These are phyloP conservation scores for Stegana nigrithorax DNA, from an alignment of 2,888 invertebrate species.

Conservation along the genomic window DNA sequence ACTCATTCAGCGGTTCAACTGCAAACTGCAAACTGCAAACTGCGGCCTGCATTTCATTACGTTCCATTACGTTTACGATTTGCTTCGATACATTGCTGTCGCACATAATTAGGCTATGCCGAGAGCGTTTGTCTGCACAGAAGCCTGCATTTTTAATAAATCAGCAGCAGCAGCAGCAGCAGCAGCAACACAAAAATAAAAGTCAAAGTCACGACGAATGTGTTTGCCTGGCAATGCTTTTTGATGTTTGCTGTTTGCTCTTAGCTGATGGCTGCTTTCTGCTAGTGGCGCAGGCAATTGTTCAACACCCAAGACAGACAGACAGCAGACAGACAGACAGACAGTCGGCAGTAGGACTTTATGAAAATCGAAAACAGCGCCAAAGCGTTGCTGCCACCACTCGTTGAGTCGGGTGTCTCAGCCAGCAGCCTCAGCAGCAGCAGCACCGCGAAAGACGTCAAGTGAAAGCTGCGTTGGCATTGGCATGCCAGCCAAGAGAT, in stretches of 20 bases:
- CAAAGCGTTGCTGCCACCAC: no score
- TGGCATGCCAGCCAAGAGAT: neutral
- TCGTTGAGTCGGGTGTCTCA: neutral
- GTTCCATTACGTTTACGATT: no score
- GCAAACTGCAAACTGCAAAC: no score
- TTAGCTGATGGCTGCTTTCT: no score
- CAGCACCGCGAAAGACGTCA: neutral
- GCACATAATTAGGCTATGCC: slow-evolving; percentile 7
- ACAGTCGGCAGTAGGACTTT: slow-evolving; percentile 13
- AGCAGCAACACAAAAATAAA: neutral
- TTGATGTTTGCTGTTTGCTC: no score
- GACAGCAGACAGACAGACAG: neutral
- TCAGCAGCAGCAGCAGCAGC: neutral
- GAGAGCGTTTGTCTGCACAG: neutral
- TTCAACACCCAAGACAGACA: no score
- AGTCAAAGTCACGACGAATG: neutral
- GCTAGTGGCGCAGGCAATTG: no score
- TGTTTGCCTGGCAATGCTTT: no score
- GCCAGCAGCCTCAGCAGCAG: neutral
- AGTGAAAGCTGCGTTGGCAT: slow-evolving; percentile 6
- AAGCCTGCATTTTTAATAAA: slow-evolving; percentile 3
- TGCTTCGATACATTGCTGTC: neutral
- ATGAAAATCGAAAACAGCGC: slow-evolving; percentile 59
- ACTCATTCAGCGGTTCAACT: neutral
- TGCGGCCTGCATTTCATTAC: no score